A percentile compares a stretch with the other conserved stretches of the same genome.
phyloP scores from a whole-genome alignment of 2,113 vertebrate species.

The Anguilla japonica region DNA sequence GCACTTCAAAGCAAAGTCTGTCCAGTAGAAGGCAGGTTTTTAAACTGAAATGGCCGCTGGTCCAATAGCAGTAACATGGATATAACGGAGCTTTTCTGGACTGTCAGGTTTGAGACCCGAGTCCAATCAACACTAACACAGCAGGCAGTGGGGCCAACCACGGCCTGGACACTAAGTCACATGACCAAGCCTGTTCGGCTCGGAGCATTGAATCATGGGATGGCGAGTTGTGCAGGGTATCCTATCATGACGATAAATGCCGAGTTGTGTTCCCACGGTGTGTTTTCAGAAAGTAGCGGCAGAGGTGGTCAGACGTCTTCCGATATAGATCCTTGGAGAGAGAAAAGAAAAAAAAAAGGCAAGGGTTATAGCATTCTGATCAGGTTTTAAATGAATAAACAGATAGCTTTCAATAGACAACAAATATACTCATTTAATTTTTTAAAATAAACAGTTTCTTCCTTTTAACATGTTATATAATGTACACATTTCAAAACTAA shows the following conservation, averaged over 20 bases:
- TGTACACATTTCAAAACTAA: too few relatives aligned
- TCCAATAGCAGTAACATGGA: background rate
- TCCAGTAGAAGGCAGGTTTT: background rate
- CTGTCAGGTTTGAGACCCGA: background rate
- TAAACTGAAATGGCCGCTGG: background rate
- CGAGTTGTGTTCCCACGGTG: slow-evolving; percentile 1
- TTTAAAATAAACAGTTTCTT: too few relatives aligned
- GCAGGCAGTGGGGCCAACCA: background rate
- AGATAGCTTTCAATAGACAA: too few relatives aligned
- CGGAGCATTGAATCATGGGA: background rate
- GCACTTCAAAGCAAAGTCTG: background rate
- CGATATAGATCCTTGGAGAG: slow-evolving; percentile 82
- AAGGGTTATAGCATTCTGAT: background rate
- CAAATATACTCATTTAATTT: too few relatives aligned
- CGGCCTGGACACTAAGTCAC: background rate
- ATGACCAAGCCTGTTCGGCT: background rate
- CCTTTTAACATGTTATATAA: too few relatives aligned
- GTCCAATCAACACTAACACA: background rate
- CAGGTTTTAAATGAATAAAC: too few relatives aligned
- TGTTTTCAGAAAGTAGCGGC: slow-evolving; percentile 72
- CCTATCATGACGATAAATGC: background rate
- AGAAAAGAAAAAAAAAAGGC: background rate
- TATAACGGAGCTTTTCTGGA: background rate
- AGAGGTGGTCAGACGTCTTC: slow-evolving; percentile 81
- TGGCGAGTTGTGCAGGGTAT: background rate